These are phyloP conservation scores for Diadophis punctatus DNA, from an alignment of 2,113 vertebrate species.

Conservation along the genomic window DNA sequence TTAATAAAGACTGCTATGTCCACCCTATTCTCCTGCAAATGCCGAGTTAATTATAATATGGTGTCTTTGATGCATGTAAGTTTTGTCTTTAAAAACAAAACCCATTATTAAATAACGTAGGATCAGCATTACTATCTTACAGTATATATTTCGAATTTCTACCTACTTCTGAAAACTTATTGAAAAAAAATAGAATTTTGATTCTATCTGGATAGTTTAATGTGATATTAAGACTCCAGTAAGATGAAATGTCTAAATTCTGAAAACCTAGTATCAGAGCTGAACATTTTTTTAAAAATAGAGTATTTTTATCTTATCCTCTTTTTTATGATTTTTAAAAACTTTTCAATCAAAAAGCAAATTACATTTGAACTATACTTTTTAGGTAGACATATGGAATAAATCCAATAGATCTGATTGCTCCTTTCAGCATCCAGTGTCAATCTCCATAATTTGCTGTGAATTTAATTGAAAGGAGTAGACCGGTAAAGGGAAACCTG, in stretches of 20 bases:
- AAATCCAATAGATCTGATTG: conserved; percentile 30
- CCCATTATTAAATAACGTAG: conserved; percentile 1
- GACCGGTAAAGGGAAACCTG: background rate
- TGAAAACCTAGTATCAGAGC: conserved; percentile 28
- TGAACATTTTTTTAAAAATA: conserved; percentile 1
- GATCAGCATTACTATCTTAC: conserved; percentile 4
- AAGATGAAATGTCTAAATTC: conserved; percentile 29
- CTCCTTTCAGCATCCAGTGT: conserved; percentile 40
- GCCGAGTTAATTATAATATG: conserved; percentile 13
- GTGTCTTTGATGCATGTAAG: background rate
- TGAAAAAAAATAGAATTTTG: conserved; percentile 12
- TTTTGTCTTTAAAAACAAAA: conserved; percentile 33
- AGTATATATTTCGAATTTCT: background rate
- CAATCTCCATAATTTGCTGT: conserved; percentile 20
- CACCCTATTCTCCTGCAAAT: background rate
- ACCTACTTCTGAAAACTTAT: conserved; percentile 33
- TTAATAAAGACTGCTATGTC: background rate
- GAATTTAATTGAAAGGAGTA: conserved; percentile 38
- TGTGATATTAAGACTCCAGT: conserved; percentile 24
- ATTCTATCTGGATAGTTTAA: conserved; percentile 27
- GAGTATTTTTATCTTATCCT: conserved; percentile 34
- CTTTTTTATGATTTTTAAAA: conserved; percentile 37
- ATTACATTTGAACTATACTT: conserved; percentile 46
- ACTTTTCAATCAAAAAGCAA: conserved; percentile 34
- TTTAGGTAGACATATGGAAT: conserved; percentile 18